Evolutionary conservation across 2,113 vertebrate species (phyloP), one percentile per base, ranked within the genome.

Genomic region (Nycticorax nycticorax): DNA sequence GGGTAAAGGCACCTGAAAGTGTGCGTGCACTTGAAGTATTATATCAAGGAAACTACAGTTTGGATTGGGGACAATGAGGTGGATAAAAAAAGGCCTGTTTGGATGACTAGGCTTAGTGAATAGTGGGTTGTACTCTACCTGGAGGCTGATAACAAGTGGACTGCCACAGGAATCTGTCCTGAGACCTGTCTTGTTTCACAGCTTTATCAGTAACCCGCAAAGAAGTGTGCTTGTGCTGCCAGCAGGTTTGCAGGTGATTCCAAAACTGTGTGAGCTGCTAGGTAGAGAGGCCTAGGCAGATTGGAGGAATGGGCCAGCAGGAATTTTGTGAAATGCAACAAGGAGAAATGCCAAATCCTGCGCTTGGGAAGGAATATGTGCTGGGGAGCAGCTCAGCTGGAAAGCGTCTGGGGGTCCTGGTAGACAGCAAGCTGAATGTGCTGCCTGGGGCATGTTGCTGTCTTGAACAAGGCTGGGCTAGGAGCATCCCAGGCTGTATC

Each of bases 331-430:
- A 63, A 77, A 63, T 59, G 12, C 20, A 69, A 1, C 15, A 48
- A 35, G 68, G 48, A 68, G 8, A 73, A 77, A 63, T 39, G 20
- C 28, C 55, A 73, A 57, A 63, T 73, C 26, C 10, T 47, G 4
- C 0, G 0, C 7, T 24, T 47, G 9, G 37, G 53, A 57, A 68
- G 35, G 47, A 77, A 19, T 48, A 8, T 1, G 2, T 14, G 3
- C 4, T 23, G 15, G 56, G n/a, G 14, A 41, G 30, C 16, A 19
- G 50, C 30, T 76, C 14, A 64, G 2, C 9, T 76, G 64, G 14
- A 43, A 53, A 53, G 41, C 11, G 23, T 41, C 33, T 62, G 19
- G 19, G 24, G 8, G 8, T 41, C 22, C 63, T 88, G 47, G 19
- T 21, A 10, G 12, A 23, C 8, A 47, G 41, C 41, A 88, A 50